Base-by-base conservation (phyloP, 2,888 invertebrate genomes). In the Acronicta aceris region DNA sequence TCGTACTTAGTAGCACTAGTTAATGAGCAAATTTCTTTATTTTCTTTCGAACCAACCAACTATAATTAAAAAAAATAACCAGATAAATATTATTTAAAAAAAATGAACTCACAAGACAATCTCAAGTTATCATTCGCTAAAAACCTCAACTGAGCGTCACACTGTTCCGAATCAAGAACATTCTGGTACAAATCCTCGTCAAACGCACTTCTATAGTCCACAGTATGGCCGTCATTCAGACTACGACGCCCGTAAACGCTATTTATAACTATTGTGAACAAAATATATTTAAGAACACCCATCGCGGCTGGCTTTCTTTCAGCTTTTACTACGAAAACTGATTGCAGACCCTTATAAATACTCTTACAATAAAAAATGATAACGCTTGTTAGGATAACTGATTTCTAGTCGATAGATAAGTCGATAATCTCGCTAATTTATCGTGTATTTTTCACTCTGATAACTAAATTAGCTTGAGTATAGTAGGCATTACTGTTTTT, bases 101-200 rank as follows among this genome's bases (percentile, higher is more conserved):
- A 40, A 50, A 36, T 15, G 15, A 45, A 86, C 87, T 86, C 63
- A 87, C 88, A 88, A 15, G 25, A 54, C 4, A 76, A 57, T 13
- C 70, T 55, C 17, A 86, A 55, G 0, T 71, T 17, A 51, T 71
- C 45, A 16, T 65, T 78, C 3, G 36, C 17, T 36, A 87, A 65
- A 62, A 68, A 76, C 5, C 53, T 46, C 51, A 89, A 47, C 59
- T 88, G 89, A 1, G 59, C 46, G 9, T 76, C 43, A 71, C 89
- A 89, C 57, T 78, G 53, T 1, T 60, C 74, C 0, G 79, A 45
- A 67, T 89, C 76, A n/a, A 89, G 58, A 6, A 84, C 88, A 72
- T 73, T 79, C 25, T 85, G 71, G 49, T 88, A 87, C 27, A 89
- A 65, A 9, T 84, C 78, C 38, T 80, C 50, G 17, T 89, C 85